phyloP scores from a whole-genome alignment of 2,888 invertebrate genomes.

The Caenorhabditis wallacei region DNA sequence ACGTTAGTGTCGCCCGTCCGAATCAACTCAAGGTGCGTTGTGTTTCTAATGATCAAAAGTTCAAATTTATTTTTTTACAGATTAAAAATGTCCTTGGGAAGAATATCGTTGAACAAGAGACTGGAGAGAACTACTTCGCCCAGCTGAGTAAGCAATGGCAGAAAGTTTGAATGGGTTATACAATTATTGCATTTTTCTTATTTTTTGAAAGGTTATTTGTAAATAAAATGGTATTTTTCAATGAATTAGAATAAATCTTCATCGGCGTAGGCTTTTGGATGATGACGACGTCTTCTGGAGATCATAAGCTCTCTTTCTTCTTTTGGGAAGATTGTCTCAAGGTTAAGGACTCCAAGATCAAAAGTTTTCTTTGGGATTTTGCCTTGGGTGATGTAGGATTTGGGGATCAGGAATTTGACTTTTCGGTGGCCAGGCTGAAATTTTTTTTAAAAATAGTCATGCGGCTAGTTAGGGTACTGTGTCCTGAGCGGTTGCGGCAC shows the following conservation, averaged over 20 bases:
- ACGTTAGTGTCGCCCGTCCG: constrained; percentile 37
- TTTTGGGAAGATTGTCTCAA: constrained; percentile 74
- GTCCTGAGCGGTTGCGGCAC: too few relatives aligned
- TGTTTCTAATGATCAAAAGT: neutral
- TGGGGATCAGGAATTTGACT: constrained; percentile 72
- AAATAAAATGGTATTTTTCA: too few relatives aligned
- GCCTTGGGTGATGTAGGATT: constrained; percentile 72
- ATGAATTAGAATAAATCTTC: constrained; percentile 6
- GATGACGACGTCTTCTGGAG: constrained; percentile 64
- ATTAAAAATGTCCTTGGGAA: constrained; percentile 59
- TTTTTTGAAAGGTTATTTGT: constrained; percentile 12
- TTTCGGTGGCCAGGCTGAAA: constrained; percentile 71
- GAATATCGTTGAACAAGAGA: constrained; percentile 51
- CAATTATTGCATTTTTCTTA: too few relatives aligned
- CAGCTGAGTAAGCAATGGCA: constrained; percentile 53
- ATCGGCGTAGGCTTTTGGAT: neutral
- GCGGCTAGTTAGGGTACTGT: too few relatives aligned
- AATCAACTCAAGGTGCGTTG: constrained; percentile 50
- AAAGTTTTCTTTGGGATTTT: constrained; percentile 71
- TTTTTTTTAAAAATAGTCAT: too few relatives aligned
- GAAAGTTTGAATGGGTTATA: constrained; percentile 16
- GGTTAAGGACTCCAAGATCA: constrained; percentile 74
- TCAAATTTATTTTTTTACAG: constrained; percentile 25
- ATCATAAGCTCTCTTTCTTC: constrained; percentile 72
- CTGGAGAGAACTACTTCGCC: constrained; percentile 48